These are phyloP conservation scores for Cololabis saira DNA, from an alignment of 2,113 vertebrate genomes.

Conservation along the genomic window DNA sequence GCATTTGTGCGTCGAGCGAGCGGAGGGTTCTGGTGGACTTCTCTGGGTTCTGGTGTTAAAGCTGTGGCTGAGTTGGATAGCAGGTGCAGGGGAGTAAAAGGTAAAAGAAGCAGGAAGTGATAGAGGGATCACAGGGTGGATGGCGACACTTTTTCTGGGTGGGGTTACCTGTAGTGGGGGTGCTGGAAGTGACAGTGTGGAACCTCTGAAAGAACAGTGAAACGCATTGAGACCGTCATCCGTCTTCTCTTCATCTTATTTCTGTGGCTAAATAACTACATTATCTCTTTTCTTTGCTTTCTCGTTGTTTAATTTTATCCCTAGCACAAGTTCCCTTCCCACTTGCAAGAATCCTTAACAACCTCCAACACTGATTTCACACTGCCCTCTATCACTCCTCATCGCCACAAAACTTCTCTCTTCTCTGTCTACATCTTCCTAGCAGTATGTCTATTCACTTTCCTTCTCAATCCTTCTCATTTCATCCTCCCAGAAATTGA, in stretches of 20 bases:
- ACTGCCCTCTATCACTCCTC: slow-evolving; percentile 36
- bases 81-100: slow-evolving; percentile 37
- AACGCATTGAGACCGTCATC: slow-evolving; percentile 78
- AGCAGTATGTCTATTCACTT: neutral
- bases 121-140: slow-evolving; percentile 58
- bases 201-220: slow-evolving; percentile 85
- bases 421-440: slow-evolving; percentile 15
- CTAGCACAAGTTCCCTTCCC: slow-evolving; percentile 32
- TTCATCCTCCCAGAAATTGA: slow-evolving; percentile 1
- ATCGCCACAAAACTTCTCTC: slow-evolving; percentile 21
- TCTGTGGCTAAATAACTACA: slow-evolving; percentile 25
- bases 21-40: slow-evolving; percentile 13
- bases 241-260: slow-evolving; percentile 21
- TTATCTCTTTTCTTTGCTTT: slow-evolving; percentile 26
- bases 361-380: slow-evolving; percentile 48
- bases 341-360: slow-evolving; percentile 50
- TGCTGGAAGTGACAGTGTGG: slow-evolving; percentile 84
- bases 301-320: slow-evolving; percentile 51
- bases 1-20: slow-evolving; percentile 25
- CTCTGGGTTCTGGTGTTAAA: slow-evolving; percentile 46
- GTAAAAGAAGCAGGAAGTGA: slow-evolving; percentile 50
- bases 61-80: slow-evolving; percentile 41
- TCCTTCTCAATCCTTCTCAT: slow-evolving; percentile 10
- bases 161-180: slow-evolving; percentile 84
- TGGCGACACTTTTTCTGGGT: slow-evolving; percentile 52